These are phyloP conservation scores for Melanotaenia nigrans DNA, from an alignment of 2,797 vertebrate species.

Conservation along the genomic window DNA sequence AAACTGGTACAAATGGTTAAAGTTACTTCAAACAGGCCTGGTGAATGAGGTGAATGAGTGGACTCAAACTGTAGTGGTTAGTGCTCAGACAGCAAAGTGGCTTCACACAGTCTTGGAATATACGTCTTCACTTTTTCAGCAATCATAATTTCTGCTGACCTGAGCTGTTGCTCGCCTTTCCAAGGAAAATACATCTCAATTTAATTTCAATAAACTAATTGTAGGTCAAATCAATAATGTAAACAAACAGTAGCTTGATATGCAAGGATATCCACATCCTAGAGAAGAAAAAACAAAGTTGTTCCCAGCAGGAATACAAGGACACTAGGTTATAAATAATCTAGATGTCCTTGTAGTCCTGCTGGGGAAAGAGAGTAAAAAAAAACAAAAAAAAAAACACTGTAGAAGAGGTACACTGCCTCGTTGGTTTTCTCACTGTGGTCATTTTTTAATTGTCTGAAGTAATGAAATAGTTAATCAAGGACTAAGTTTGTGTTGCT, in stretches of 20 bases:
- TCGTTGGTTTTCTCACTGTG: slow-evolving; percentile 13
- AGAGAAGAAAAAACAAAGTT: not conserved
- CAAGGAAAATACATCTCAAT: not conserved
- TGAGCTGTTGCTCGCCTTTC: not conserved
- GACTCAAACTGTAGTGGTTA: too few relatives aligned
- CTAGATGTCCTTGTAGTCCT: not conserved
- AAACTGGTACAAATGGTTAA: too few relatives aligned
- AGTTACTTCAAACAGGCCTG: too few relatives aligned
- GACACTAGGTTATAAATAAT: not conserved
- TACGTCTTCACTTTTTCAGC: not conserved
- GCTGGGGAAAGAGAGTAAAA: not conserved
- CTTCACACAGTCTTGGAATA: not conserved
- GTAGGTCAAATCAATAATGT: not conserved
- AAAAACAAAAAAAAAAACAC: too few relatives aligned
- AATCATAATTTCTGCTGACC: not conserved
- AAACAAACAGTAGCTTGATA: not conserved
- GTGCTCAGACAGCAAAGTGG: not conserved
- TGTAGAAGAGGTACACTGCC: slow-evolving; percentile 7
- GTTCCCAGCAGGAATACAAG: not conserved
- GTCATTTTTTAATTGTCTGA: slow-evolving; percentile 17
- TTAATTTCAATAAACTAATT: not conserved
- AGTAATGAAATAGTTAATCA: slow-evolving; percentile 44
- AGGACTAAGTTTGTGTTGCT: slow-evolving; percentile 23
- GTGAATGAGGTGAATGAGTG: too few relatives aligned
- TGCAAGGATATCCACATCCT: not conserved